Percentiles rank a stretch among this genome's conserved stretches.
Conservation (phyloP, 2,888 invertebrate species). For the Pandemis cinnamomeana region DNA sequence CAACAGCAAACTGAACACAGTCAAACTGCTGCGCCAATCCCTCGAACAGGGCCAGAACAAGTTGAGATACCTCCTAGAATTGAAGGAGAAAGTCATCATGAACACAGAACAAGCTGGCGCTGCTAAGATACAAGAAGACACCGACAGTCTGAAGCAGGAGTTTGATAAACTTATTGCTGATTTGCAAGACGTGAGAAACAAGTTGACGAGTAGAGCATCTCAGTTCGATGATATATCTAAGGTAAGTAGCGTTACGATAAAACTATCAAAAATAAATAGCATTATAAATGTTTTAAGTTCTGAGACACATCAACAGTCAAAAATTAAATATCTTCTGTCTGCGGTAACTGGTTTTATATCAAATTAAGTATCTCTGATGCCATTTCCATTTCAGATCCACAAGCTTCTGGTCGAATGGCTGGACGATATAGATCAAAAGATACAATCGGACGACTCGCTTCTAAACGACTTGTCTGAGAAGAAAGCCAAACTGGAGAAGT, state of each 20-base stretch:
- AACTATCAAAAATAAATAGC: neutral
- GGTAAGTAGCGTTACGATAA: constrained; percentile 60
- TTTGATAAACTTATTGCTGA: constrained; percentile 94
- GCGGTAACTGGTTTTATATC: no score
- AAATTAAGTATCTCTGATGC: neutral
- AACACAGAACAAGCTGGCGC: constrained; percentile 96
- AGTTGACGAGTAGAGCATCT: constrained; percentile 88
- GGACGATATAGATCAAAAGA: constrained; percentile 93
- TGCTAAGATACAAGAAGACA: constrained; percentile 95
- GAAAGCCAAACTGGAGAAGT: constrained; percentile 94
- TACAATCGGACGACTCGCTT: constrained; percentile 89
- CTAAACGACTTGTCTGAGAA: constrained; percentile 96
- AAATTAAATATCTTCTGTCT: neutral
- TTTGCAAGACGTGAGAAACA: constrained; percentile 91
- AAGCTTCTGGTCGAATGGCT: constrained; percentile 94
- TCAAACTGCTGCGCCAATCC: constrained; percentile 94
- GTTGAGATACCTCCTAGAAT: constrained; percentile 90
- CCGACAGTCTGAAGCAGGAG: constrained; percentile 93
- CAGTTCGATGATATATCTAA: constrained; percentile 95
- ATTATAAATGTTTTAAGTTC: no score
- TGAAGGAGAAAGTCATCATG: constrained; percentile 96
- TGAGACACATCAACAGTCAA: neutral
- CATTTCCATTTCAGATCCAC: constrained; percentile 75
- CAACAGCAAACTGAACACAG: constrained; percentile 92
- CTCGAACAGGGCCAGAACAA: constrained; percentile 94